phyloP scores from a whole-genome alignment of 1,140 invertebrate genomes.

The Rhopalosiphum padi region DNA sequence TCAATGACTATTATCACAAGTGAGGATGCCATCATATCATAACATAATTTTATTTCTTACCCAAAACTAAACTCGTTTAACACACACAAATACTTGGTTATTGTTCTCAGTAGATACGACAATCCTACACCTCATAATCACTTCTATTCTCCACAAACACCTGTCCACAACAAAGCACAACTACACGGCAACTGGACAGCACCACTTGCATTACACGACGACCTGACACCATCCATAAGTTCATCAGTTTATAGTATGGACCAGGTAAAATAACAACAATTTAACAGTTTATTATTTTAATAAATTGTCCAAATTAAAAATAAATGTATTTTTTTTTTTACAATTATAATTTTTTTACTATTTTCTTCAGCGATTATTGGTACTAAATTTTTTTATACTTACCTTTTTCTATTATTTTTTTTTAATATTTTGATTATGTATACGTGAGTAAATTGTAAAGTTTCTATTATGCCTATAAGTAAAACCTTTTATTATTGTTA shows the following conservation, averaged over 20 bases:
- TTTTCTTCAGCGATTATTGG: not conserved
- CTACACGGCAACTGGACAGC: constrained; percentile 41
- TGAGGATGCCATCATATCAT: constrained; percentile 28
- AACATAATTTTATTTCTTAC: constrained; percentile 24
- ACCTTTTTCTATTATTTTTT: constrained; percentile 46
- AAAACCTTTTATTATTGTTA: constrained; percentile 47
- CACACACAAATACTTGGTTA: constrained; percentile 28
- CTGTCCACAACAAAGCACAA: constrained; percentile 24
- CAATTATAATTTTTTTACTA: not conserved
- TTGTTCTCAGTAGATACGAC: constrained; percentile 48
- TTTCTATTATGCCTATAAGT: constrained; percentile 52
- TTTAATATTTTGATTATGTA: constrained; percentile 36
- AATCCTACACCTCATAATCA: constrained; percentile 37
- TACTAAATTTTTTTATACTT: constrained; percentile 46
- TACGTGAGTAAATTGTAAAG: constrained; percentile 52
- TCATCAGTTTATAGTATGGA: constrained; percentile 59
- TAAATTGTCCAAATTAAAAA: not conserved
- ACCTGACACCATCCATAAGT: constrained; percentile 59
- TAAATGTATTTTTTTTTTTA: not conserved
- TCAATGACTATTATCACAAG: constrained; percentile 57
- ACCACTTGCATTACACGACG: constrained; percentile 59
- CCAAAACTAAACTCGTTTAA: not conserved
- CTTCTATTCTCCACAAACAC: constrained; percentile 45
- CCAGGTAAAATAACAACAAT: constrained; percentile 33
- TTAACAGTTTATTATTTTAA: not conserved